Evolutionary conservation across 2,797 vertebrate genomes (phyloP).

Genomic region (Chaenodraco wilsoni): DNA sequence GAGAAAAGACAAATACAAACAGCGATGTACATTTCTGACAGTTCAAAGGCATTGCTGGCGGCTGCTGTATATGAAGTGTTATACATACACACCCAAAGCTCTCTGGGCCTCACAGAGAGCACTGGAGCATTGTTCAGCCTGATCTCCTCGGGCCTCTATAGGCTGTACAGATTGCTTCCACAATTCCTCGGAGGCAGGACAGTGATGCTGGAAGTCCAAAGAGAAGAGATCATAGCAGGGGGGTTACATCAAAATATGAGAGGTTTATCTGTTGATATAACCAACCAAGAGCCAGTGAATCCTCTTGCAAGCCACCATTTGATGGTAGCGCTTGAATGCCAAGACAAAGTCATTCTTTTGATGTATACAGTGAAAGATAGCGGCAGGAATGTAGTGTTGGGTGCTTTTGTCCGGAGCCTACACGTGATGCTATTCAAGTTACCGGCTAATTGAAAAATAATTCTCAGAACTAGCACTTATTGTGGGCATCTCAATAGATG

Average conservation of each 20-base stretch:
- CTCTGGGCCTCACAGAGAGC: constrained; percentile 41
- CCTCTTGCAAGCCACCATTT: neutral
- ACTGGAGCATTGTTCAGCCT: constrained; percentile 65
- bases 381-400: constrained; percentile 13
- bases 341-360: constrained; percentile 14
- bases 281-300: constrained; percentile 27
- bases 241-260: constrained; percentile 19
- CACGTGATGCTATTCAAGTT: constrained; percentile 10
- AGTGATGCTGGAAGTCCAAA: constrained; percentile 54
- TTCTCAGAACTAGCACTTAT: constrained; percentile 26
- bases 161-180: constrained; percentile 64
- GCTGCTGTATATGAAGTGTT: constrained; percentile 44
- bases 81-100: constrained; percentile 42
- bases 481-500: constrained; percentile 15
- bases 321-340: constrained; percentile 22
- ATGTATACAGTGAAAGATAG: constrained; percentile 23
- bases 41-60: constrained; percentile 51
- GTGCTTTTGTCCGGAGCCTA: constrained; percentile 17
- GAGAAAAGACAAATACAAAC: constrained; percentile 6
- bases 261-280: constrained; percentile 43
- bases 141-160: constrained; percentile 61
- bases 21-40: constrained; percentile 16
- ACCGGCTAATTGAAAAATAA: constrained; percentile 39
- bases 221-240: constrained; percentile 44
- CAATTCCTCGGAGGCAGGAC: constrained; percentile 51